A percentile compares a stretch with the other conserved stretches of the same genome.
These are phyloP conservation scores for Gnatocerus cornutus DNA, from an alignment of 2,888 invertebrate genomes.

Conservation along the genomic window DNA sequence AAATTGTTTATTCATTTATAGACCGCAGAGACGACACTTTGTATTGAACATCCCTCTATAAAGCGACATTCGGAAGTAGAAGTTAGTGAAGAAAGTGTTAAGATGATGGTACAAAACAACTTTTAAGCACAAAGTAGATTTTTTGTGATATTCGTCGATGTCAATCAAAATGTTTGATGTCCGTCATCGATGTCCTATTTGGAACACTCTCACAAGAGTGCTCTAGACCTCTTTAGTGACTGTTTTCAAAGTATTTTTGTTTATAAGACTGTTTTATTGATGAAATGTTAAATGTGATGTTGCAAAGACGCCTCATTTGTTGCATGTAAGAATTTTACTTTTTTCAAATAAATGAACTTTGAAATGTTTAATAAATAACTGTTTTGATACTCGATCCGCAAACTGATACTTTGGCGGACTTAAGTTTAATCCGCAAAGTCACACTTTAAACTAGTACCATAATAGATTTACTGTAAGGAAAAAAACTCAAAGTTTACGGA, in stretches of 20 bases:
- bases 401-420: no score
- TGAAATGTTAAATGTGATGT: slow-evolving; percentile 35
- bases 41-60: slow-evolving; percentile 12
- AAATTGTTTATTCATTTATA: slow-evolving; percentile 9
- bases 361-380: neutral
- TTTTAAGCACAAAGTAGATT: slow-evolving; percentile 20
- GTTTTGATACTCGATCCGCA: no score
- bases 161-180: slow-evolving; percentile 38
- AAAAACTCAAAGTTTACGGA: no score
- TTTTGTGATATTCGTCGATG: slow-evolving; percentile 35
- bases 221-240: slow-evolving; percentile 12
- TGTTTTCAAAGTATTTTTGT: slow-evolving; percentile 4
- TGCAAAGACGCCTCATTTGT: slow-evolving; percentile 8
- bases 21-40: slow-evolving; percentile 32
- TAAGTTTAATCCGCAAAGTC: no score
- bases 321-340: slow-evolving; percentile 11
- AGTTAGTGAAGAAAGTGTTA: slow-evolving; percentile 29
- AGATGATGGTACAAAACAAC: slow-evolving; percentile 29
- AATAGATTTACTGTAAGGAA: no score
- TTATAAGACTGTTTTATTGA: slow-evolving; percentile 25
- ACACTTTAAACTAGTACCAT: no score
- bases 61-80: slow-evolving; percentile 28
- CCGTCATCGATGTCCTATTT: slow-evolving; percentile 7
- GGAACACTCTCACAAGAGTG: slow-evolving; percentile 1
- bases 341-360: slow-evolving; percentile 25